Evolutionary conservation across 1,140 invertebrate genomes (phyloP).

Genomic region (Heliconius eleuchia): DNA sequence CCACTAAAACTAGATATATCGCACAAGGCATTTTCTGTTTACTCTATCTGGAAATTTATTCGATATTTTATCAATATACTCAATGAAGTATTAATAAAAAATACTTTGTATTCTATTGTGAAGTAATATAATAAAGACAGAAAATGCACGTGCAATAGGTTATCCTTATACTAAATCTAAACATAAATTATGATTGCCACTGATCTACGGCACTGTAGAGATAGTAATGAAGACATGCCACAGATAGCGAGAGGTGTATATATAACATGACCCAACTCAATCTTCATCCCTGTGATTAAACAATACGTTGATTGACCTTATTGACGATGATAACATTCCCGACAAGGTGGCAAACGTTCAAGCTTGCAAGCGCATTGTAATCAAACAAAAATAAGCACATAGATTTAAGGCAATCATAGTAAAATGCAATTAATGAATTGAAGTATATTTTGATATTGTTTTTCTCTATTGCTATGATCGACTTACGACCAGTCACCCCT

Average conservation of each 20-base stretch:
- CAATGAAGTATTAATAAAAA: not conserved
- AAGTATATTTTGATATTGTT: conserved; percentile 15
- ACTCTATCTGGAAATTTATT: conserved; percentile 51
- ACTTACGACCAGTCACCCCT: conserved; percentile 79
- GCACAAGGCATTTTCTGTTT: conserved; percentile 70
- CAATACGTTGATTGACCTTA: conserved; percentile 12
- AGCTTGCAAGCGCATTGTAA: conserved; percentile 72
- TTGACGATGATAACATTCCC: conserved; percentile 73
- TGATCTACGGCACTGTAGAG: conserved; percentile 20
- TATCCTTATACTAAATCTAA: conserved; percentile 44
- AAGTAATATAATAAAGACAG: conserved; percentile 41
- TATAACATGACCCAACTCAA: conserved; percentile 21
- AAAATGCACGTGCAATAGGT: conserved; percentile 56
- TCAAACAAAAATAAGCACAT: conserved; percentile 71
- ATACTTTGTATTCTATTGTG: not conserved
- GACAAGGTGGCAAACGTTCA: conserved; percentile 66
- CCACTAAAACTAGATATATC: conserved; percentile 74
- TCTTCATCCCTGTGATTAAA: not conserved
- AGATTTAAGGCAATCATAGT: conserved; percentile 67
- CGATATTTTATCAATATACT: not conserved
- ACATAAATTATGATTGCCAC: conserved; percentile 33
- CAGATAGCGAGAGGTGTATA: conserved; percentile 28
- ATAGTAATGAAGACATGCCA: conserved; percentile 35
- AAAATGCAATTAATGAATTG: conserved; percentile 25
- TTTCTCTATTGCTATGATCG: conserved; percentile 52